These are phyloP conservation scores for Boulengerochromis microlepis DNA, from an alignment of 2,113 vertebrate genomes.

Conservation along the genomic window DNA sequence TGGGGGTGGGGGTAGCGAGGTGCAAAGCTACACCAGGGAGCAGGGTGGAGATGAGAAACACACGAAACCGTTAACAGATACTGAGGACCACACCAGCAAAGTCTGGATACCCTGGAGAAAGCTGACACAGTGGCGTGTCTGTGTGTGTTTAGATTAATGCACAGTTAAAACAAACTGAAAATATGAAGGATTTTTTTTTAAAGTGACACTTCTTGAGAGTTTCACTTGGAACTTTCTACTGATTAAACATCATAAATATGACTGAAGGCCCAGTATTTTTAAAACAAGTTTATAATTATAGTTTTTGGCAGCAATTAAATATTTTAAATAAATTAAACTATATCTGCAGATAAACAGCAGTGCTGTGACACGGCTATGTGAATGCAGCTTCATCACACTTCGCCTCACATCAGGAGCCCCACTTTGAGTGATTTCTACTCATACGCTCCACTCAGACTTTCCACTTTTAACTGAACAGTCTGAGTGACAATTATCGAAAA, in stretches of 20 bases:
- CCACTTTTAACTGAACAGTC: not conserved
- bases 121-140: not conserved
- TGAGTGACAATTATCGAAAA: not conserved
- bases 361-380: not conserved
- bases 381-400: not conserved
- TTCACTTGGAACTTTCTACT: not conserved
- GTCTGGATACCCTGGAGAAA: slow-evolving; percentile 20
- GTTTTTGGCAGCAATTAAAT: not conserved
- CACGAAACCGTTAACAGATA: slow-evolving; percentile 73
- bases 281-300: not conserved
- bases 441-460: not conserved
- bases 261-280: not conserved
- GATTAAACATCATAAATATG: not conserved
- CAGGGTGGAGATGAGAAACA: slow-evolving; percentile 72
- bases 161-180: not conserved
- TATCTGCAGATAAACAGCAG: not conserved
- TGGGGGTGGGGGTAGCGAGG: not conserved
- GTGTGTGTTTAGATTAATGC: not conserved
- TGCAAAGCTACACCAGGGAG: slow-evolving; percentile 59
- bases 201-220: not conserved
- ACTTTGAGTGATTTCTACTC: not conserved
- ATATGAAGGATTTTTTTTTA: not conserved
- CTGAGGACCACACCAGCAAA: slow-evolving; percentile 55
- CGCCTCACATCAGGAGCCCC: not conserved
- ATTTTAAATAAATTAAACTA: not conserved